A percentile compares a stretch with the other conserved stretches of the same genome.
Evolutionary conservation across 2,888 invertebrate genomes (phyloP).

Genomic region (Nephrotoma appendiculata): DNA sequence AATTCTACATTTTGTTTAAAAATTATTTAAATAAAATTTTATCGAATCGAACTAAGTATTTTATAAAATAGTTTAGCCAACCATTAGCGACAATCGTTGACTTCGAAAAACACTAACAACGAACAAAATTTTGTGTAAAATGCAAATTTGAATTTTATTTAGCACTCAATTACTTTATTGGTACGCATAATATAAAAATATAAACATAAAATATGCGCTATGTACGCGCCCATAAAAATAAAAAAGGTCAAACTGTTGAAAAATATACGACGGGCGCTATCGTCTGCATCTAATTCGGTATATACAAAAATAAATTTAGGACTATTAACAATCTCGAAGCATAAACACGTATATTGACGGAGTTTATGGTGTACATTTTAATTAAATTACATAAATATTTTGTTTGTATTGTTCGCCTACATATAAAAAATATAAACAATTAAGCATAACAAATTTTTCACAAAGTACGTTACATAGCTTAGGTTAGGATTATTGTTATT

Average conservation of each 20-base stretch:
- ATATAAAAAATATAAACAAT: too few relatives aligned
- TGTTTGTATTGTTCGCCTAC: neutral
- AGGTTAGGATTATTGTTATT: too few relatives aligned
- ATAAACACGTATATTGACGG: neutral
- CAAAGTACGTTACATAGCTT: too few relatives aligned
- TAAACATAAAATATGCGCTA: neutral
- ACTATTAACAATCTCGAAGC: neutral
- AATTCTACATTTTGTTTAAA: too few relatives aligned
- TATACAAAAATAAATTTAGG: neutral
- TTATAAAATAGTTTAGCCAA: too few relatives aligned
- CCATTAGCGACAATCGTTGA: too few relatives aligned
- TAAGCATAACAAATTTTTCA: too few relatives aligned
- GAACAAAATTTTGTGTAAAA: neutral
- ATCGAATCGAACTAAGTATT: too few relatives aligned
- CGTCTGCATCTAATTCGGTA: neutral
- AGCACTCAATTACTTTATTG: neutral
- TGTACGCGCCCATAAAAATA: neutral
- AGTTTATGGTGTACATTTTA: neutral
- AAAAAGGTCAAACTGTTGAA: neutral
- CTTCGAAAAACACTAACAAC: too few relatives aligned
- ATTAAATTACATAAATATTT: neutral
- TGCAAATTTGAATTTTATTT: neutral
- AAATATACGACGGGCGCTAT: neutral
- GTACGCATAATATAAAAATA: neutral
- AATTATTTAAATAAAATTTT: too few relatives aligned